A percentile compares a stretch with the other conserved stretches of the same genome.
Evolutionary conservation across 1,140 invertebrate genomes (phyloP).

Genomic region (Drosophila seguyi): DNA sequence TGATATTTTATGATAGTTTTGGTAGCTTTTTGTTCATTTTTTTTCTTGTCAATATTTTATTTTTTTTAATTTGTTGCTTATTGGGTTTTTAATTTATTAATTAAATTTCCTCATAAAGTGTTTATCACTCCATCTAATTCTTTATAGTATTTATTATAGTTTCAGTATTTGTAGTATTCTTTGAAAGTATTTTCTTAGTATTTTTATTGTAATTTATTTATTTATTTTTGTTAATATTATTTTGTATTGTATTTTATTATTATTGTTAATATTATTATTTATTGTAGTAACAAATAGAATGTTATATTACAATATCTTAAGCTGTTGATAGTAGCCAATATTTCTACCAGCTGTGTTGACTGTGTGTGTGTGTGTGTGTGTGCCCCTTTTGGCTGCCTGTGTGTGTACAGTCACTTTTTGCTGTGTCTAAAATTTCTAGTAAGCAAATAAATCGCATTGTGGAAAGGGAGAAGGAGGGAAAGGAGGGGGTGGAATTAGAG

Average conservation of each 20-base stretch:
- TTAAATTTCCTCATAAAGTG: not conserved
- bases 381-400: not conserved
- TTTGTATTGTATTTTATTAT: no score
- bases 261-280: no score
- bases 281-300: no score
- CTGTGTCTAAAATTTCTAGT: conserved; percentile 68
- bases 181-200: not conserved
- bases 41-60: not conserved
- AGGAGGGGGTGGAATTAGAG: no score
- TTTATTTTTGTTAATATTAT: not conserved
- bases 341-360: not conserved
- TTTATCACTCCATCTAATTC: no score
- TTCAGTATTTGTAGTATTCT: not conserved
- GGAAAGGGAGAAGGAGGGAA: not conserved
- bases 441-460: conserved; percentile 65
- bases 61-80: not conserved
- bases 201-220: accelerated
- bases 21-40: not conserved
- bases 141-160: no score
- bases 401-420: conserved; percentile 20
- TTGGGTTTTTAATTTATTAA: not conserved
- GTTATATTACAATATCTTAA: no score
- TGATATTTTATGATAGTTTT: no score
- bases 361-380: not conserved
- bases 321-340: no score